phyloP scores from a whole-genome alignment of 2,888 invertebrate species.

The Cheilosia impressa region DNA sequence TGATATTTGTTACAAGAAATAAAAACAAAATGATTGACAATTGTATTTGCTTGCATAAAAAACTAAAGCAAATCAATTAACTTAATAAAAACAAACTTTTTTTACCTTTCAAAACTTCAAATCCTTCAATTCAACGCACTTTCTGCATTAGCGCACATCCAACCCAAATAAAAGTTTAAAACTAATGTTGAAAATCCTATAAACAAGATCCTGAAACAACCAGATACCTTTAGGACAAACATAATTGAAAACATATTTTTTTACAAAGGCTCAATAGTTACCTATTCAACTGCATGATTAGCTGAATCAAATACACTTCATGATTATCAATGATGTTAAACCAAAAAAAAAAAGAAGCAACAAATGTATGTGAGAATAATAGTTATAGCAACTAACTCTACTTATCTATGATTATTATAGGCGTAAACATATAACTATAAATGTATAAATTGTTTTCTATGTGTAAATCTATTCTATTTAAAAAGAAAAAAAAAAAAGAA shows the following conservation, averaged over 20 bases:
- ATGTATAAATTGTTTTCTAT: slow-evolving; percentile 37
- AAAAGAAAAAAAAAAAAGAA: slow-evolving; percentile 3
- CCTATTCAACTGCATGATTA: slow-evolving; percentile 1
- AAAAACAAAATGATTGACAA: slow-evolving; percentile 16
- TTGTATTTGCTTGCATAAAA: slow-evolving; percentile 19
- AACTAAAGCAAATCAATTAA: background rate
- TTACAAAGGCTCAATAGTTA: slow-evolving; percentile 7
- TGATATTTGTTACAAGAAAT: slow-evolving; percentile 40
- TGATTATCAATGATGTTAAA: background rate
- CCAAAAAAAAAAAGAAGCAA: slow-evolving; percentile 20
- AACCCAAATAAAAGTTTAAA: background rate
- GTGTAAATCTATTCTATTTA: slow-evolving; percentile 31
- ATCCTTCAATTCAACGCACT: background rate
- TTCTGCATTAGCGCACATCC: slow-evolving; percentile 5
- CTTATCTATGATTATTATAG: slow-evolving; percentile 52
- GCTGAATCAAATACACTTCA: slow-evolving; percentile 7
- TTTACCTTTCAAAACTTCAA: background rate
- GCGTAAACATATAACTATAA: slow-evolving; percentile 37
- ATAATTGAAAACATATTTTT: slow-evolving; percentile 37
- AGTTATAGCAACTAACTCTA: slow-evolving; percentile 26
- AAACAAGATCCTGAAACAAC: slow-evolving; percentile 33
- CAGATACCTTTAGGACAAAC: slow-evolving; percentile 18
- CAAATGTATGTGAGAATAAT: background rate
- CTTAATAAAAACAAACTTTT: background rate
- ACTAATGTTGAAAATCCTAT: background rate